phyloP scores from a whole-genome alignment of 2,113 vertebrate species.

The mouse (Mus musculus) region GRCm39 chr12:34250501-34251000 shows the following conservation, averaged over 20 bases:
- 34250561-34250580: constrained; percentile 90
- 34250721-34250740: constrained; percentile 81
- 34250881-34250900: neutral
- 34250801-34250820: constrained; percentile 80
- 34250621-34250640: constrained; percentile 84
- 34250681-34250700: constrained; percentile 85
- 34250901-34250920: constrained; percentile 16
- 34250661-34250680: constrained; percentile 82
- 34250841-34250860: constrained; percentile 17
- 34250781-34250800: constrained; percentile 74
- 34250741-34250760: constrained; percentile 80
- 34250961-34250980: constrained; percentile 26
- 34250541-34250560: constrained; percentile 90
- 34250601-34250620: constrained; percentile 86
- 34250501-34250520: constrained; percentile 98
- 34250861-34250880: constrained; percentile 47
- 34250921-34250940: constrained; percentile 23
- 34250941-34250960: constrained; percentile 48
- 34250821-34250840: constrained; percentile 70
- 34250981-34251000: constrained; percentile 57
- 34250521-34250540: constrained; percentile 94
- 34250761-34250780: constrained; percentile 84
- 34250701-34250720: constrained; percentile 85
- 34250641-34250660: constrained; percentile 85
- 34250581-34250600: constrained; percentile 86